phyloP scores from a whole-genome alignment of 2,113 vertebrate genomes.

The Donacobius atricapilla region DNA sequence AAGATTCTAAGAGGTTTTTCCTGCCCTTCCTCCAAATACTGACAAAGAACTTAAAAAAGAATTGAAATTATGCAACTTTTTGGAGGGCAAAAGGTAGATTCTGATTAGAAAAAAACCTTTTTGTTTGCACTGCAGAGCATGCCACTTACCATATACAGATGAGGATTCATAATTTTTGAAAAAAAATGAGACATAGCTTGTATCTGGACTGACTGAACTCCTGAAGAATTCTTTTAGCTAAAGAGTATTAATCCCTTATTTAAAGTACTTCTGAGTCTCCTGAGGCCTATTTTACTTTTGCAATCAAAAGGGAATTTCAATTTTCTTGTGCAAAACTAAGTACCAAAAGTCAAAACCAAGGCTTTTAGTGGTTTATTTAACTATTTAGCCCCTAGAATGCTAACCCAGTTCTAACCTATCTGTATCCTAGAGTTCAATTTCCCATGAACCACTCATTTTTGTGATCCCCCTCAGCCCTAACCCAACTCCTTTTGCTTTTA shows the following conservation, averaged over 20 bases:
- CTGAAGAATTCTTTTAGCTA: neutral
- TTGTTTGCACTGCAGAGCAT: neutral
- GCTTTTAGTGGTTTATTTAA: neutral
- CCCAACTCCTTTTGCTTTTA: neutral
- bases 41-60: neutral
- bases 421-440: neutral
- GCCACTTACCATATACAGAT: neutral
- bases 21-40: neutral
- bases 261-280: neutral
- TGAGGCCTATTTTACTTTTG: neutral
- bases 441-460: neutral
- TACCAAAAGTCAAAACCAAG: neutral
- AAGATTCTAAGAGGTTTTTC: neutral
- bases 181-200: neutral
- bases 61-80: neutral
- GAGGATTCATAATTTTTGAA: neutral
- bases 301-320: neutral
- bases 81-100: accelerated
- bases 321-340: neutral
- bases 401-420: neutral
- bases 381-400: neutral
- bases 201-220: neutral
- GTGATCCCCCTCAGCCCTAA: accelerated
- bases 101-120: neutral
- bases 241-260: neutral